A percentile compares a stretch with the other conserved stretches of the same genome.
Evolutionary conservation across 2,113 vertebrate species (phyloP).

Genomic region (Cheirogaleus medius): DNA sequence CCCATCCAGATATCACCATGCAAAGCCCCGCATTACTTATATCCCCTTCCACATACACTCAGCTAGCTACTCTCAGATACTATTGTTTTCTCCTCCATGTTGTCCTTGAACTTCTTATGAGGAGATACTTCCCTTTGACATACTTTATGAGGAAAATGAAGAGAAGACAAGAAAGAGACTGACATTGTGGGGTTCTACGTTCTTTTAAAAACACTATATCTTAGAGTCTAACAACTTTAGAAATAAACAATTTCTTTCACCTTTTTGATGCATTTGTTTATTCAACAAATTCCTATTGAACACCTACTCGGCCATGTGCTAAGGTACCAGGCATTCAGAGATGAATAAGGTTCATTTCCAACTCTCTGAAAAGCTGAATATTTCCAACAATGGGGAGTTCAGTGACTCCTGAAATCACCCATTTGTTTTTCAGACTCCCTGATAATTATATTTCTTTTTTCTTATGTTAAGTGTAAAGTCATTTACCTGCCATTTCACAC

Average conservation of each 20-base stretch:
- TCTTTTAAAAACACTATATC: background rate
- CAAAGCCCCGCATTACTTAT: background rate
- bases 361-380: constrained; percentile 19
- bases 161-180: background rate
- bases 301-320: background rate
- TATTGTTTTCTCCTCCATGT: background rate
- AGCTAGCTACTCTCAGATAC: background rate
- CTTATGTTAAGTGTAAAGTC: background rate
- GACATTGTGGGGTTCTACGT: background rate
- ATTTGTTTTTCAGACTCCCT: background rate
- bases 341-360: background rate
- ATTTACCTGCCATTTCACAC: background rate
- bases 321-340: background rate
- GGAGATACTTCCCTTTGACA: background rate
- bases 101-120: background rate
- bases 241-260: background rate
- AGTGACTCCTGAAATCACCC: background rate
- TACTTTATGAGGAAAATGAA: background rate
- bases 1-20: background rate
- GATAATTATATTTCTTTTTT: background rate
- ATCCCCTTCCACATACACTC: background rate
- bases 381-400: background rate
- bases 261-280: background rate
- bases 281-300: background rate
- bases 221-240: background rate